Evolutionary conservation across 2,113 vertebrate genomes (phyloP), one percentile per base, ranked within the genome.

Genomic region (Laterallus jamaicensis): DNA sequence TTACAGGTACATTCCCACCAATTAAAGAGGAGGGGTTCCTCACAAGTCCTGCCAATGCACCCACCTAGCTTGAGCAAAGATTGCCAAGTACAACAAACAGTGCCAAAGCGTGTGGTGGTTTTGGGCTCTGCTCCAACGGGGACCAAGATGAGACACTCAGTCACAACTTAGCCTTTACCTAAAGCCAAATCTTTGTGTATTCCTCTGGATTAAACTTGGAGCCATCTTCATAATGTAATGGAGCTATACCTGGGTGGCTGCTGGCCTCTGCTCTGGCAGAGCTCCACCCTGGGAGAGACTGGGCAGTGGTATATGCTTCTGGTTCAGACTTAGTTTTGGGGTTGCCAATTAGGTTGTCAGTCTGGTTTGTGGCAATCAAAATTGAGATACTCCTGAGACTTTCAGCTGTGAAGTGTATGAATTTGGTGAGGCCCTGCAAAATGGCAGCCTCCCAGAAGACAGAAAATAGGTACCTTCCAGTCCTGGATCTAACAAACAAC

Each of bases 11-110:
- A 97, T 96, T 95, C 95, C 95, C 95, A 96, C 95, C 95, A 97
- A 97, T 96, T 96, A 96, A 96, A 96, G 94, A 96, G 95, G 97
- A 97, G 97, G 92, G 95, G 95, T 95, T 97, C 95, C 97, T 97
- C 92, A 96, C 97, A 97, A 97, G 96, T 97, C 77, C 91, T 97
- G 97, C 97, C 96, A 97, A 95, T 93, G 96, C 95, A 96, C 95
- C 97, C 94, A 95, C 92, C 96, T 96, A 93, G 89, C 87, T 95
- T 74, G 90, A 96, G 95, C 26, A 18, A 86, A 85, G 76, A 42
- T 87, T 97, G 96, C 95, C 97, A 97, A 96, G 92, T 96, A 84
- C 77, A 96, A 92, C 89, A 94, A 96, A 85, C 70, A 17, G 91
- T 96, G 96, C 95, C 96, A 97, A 92, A 96, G 96, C 28, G 62